Evolutionary conservation across 2,797 vertebrate genomes (phyloP).

Genomic region (Clangula hyemalis): DNA sequence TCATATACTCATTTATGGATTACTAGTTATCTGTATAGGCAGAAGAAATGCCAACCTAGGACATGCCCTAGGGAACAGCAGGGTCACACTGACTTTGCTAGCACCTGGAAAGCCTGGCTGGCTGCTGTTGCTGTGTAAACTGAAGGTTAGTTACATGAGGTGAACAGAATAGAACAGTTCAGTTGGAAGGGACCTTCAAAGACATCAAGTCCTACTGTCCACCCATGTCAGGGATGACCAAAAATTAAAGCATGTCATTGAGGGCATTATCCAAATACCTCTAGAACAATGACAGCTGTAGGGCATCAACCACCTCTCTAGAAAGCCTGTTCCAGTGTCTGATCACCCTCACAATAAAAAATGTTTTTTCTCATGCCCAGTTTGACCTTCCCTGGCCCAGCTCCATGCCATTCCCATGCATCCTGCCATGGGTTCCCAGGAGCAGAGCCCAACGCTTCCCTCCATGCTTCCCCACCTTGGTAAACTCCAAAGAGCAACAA

Average conservation of each 20-base stretch:
- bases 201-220: neutral
- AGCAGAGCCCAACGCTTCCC: neutral
- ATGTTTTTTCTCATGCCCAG: neutral
- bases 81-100: rapidly evolving
- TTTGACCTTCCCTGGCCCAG: neutral
- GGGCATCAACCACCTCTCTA: too few relatives aligned
- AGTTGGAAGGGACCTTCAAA: neutral
- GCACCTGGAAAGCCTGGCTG: neutral
- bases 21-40: too few relatives aligned
- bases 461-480: neutral
- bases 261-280: too few relatives aligned
- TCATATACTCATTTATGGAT: neutral
- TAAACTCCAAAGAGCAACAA: neutral
- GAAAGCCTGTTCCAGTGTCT: too few relatives aligned
- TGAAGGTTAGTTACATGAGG: rapidly evolving
- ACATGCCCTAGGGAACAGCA: neutral
- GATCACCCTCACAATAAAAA: neutral
- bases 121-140: neutral
- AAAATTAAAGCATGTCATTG: too few relatives aligned
- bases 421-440: neutral
- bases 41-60: neutral
- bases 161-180: neutral
- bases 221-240: too few relatives aligned
- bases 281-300: too few relatives aligned
- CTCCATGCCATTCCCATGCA: neutral